phyloP scores from a whole-genome alignment of 2,888 invertebrate species.

The Heliconius charithonia region DNA sequence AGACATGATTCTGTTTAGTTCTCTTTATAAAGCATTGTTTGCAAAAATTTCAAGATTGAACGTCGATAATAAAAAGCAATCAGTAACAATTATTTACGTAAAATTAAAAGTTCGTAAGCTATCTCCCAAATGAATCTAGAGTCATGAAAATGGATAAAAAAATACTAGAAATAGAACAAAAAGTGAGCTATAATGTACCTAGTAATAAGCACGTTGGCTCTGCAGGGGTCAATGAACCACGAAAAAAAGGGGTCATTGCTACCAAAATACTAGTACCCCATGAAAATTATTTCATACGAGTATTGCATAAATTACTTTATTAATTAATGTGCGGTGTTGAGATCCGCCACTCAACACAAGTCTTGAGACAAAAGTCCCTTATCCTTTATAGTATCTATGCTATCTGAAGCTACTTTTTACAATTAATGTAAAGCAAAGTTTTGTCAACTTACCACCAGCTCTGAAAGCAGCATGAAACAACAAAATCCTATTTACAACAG shows the following conservation, averaged over 20 bases:
- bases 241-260: slow-evolving; percentile 75
- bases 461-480: slow-evolving; percentile 46
- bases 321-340: background rate
- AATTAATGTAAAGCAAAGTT: background rate
- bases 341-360: background rate
- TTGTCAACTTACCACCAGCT: slow-evolving; percentile 34
- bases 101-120: slow-evolving; percentile 3
- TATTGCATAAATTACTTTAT: slow-evolving; percentile 31
- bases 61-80: background rate
- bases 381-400: background rate
- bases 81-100: background rate
- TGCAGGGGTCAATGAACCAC: slow-evolving; percentile 73
- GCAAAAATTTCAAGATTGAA: background rate
- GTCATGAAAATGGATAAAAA: slow-evolving; percentile 29
- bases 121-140: background rate
- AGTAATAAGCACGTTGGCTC: slow-evolving; percentile 70
- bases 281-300: slow-evolving; percentile 50
- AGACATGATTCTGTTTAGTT: background rate
- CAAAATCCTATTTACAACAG: slow-evolving; percentile 17
- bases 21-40: background rate
- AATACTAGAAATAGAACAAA: slow-evolving; percentile 52
- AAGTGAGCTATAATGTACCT: slow-evolving; percentile 51
- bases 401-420: background rate
- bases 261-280: slow-evolving; percentile 63
- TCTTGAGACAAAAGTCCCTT: no score